Percentiles rank a stretch among this genome's conserved stretches.
Evolutionary conservation across 2,888 invertebrate species (phyloP).

Genomic region (Hirtodrosophila confusa): DNA sequence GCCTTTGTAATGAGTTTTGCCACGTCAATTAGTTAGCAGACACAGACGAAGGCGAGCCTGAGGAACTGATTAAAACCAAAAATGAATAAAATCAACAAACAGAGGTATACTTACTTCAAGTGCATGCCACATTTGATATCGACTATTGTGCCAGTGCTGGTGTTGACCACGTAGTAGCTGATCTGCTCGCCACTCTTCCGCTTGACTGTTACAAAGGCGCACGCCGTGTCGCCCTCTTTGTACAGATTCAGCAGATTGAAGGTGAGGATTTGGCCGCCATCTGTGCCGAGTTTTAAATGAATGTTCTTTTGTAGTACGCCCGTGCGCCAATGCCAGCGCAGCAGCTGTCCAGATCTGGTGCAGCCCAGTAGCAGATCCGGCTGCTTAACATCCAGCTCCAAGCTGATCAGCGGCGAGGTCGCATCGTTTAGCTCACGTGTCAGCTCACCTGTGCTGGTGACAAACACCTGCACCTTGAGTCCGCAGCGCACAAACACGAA

Average conservation of each 20-base stretch:
- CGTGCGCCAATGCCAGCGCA: conserved; percentile 87
- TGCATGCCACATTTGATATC: conserved; percentile 46
- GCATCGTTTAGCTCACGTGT: conserved; percentile 86
- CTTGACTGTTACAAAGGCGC: conserved; percentile 75
- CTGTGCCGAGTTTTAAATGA: conserved; percentile 32
- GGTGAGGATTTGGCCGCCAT: conserved; percentile 42
- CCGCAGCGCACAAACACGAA: conserved; percentile 87
- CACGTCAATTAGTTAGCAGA: too few relatives aligned
- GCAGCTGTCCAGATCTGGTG: conserved; percentile 85
- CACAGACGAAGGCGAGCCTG: too few relatives aligned
- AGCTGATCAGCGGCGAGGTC: conserved; percentile 85
- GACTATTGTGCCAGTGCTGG: conserved; percentile 46
- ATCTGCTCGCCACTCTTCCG: conserved; percentile 16
- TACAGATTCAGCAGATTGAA: conserved; percentile 77
- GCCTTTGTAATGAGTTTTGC: too few relatives aligned
- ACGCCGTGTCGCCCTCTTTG: conserved; percentile 61
- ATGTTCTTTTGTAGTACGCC: conserved; percentile 83
- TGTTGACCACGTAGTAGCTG: conserved; percentile 72
- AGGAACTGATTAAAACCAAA: neutral
- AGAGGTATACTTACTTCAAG: conserved; percentile 60
- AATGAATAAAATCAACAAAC: too few relatives aligned
- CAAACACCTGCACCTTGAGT: conserved; percentile 87
- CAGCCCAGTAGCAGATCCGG: conserved; percentile 85
- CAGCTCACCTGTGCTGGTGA: conserved; percentile 87
- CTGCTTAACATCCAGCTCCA: conserved; percentile 84